Conservation (phyloP, 2,797 vertebrate genomes). For the Pangasius macronema region DNA sequence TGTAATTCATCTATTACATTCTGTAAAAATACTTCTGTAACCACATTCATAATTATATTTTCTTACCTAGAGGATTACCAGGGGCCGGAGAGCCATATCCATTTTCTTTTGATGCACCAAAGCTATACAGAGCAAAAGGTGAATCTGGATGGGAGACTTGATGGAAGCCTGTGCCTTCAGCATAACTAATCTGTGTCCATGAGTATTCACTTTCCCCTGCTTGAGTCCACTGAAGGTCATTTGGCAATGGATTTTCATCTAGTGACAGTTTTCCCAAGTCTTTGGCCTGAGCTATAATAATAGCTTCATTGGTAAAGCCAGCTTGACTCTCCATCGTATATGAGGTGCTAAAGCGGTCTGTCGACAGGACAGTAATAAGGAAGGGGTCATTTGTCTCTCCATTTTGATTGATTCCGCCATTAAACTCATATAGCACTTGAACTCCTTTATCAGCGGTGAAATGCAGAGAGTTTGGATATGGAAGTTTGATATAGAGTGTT, state of each 20-base stretch:
- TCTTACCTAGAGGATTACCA: constrained; percentile 47
- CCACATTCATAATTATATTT: not conserved
- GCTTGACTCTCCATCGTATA: constrained; percentile 61
- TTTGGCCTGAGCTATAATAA: constrained; percentile 60
- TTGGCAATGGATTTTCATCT: constrained; percentile 48
- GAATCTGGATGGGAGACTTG: constrained; percentile 44
- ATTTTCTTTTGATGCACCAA: constrained; percentile 57
- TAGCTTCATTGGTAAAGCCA: constrained; percentile 55
- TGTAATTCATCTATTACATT: not conserved
- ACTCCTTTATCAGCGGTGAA: constrained; percentile 65
- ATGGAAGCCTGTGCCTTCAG: constrained; percentile 34
- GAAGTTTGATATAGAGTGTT: constrained; percentile 51
- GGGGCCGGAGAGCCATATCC: constrained; percentile 66
- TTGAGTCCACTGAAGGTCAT: constrained; percentile 54
- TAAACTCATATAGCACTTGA: constrained; percentile 70
- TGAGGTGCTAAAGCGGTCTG: constrained; percentile 62
- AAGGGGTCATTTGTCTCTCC: constrained; percentile 61
- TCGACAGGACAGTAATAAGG: constrained; percentile 64
- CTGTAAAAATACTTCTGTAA: not conserved
- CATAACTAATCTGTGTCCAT: constrained; percentile 63
- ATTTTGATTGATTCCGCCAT: constrained; percentile 45
- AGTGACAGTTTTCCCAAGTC: constrained; percentile 49
- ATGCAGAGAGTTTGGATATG: constrained; percentile 51
- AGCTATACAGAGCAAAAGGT: constrained; percentile 66
- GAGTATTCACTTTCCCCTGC: constrained; percentile 65